Percentiles rank a stretch among this genome's conserved stretches.
These are phyloP conservation scores for Nibea coibor DNA, from an alignment of 2,113 vertebrate genomes.

Conservation along the genomic window DNA sequence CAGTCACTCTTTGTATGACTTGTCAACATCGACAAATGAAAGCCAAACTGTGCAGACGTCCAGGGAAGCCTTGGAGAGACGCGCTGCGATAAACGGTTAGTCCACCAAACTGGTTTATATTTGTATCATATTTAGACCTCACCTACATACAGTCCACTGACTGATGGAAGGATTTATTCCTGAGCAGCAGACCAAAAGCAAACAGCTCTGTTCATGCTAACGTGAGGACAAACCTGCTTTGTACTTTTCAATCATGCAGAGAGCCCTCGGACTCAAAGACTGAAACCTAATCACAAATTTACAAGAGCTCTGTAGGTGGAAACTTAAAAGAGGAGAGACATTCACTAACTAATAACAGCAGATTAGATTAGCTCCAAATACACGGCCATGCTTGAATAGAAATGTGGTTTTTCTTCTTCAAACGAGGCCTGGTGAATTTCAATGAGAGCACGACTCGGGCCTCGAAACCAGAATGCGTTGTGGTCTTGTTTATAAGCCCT, in stretches of 20 bases:
- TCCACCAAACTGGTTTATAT: too few relatives aligned
- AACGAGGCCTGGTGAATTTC: slow-evolving; percentile 27
- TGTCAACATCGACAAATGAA: background rate
- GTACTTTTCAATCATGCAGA: too few relatives aligned
- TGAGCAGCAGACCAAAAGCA: background rate
- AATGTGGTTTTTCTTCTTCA: background rate
- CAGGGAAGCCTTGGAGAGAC: background rate
- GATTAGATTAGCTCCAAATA: slow-evolving; percentile 45
- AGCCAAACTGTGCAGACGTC: too few relatives aligned
- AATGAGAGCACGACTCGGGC: background rate
- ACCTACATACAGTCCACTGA: too few relatives aligned
- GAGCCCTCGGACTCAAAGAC: background rate
- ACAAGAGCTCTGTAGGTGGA: slow-evolving; percentile 25
- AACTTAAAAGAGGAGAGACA: too few relatives aligned
- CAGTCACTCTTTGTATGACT: background rate
- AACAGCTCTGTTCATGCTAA: background rate
- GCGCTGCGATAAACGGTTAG: too few relatives aligned
- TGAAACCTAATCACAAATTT: slow-evolving; percentile 3
- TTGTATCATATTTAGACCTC: too few relatives aligned
- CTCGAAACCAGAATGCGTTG: background rate
- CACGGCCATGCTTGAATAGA: slow-evolving; percentile 24
- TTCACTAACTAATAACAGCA: slow-evolving; percentile 34
- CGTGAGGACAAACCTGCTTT: background rate
- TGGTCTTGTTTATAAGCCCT: slow-evolving; percentile 10
- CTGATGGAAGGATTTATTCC: background rate